Evolutionary conservation across 2,888 invertebrate species (phyloP), one percentile per base, ranked within the genome.

Genomic region (Busseola fusca): DNA sequence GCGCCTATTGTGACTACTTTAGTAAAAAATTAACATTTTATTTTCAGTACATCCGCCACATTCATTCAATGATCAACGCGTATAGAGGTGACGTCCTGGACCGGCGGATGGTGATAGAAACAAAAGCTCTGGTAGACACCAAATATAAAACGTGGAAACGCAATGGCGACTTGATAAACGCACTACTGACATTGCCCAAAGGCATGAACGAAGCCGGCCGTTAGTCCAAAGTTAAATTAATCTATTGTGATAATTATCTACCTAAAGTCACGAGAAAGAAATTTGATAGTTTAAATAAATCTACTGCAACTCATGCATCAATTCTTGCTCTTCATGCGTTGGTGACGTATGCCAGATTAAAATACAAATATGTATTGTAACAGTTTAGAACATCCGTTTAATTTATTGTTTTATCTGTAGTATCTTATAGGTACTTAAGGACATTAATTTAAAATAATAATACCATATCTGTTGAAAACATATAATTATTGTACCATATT

Each of bases 201-300:
- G 97, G 96, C 76, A 96, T 98, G 96, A 97, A 97, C 85, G 97
- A 97, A 71, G 97, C 97, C 57, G 98, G 98, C 66, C 97, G 97
- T 91, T 96, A 92, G 37, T 34, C 30, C 45, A 16, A 57, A 70
- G 42, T 77, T 69, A 62, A 50, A 42, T 48, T 69, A 30, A 30
- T 40, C 27, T 59, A 45, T 71, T 72, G 75, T 78, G 59, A 59
- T 77, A 69, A 69, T 74, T 77, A 52, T 66, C 42, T 34, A 69
- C 59, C 45, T 54, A 73, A 76, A 76, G 25, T 45, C 59, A 73
- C 25, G 45, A 59, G 10, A 67, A 65, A 58, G n/a, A 76, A 68
- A n/a, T 76, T 58, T 50, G 18, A 76, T 45, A 67, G 30, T 54
- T 58, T 42, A 50, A 71, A 60, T 54, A 69, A 65, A 66, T 37